These are phyloP conservation scores for Stratiomys singularior DNA, from an alignment of 2,888 invertebrate species.

Conservation along the genomic window DNA sequence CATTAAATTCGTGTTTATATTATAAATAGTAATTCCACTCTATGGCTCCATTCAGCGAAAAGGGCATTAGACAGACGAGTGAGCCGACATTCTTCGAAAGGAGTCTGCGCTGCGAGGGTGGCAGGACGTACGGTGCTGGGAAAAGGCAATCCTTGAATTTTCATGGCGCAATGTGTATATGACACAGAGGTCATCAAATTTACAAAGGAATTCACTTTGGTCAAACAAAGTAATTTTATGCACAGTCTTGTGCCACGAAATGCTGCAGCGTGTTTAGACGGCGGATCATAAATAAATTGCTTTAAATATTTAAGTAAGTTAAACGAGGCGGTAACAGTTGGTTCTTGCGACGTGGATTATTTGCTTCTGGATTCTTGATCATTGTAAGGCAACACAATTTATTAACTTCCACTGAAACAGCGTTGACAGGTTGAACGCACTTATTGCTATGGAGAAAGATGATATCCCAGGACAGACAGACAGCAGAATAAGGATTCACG, in stretches of 20 bases:
- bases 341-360: no score
- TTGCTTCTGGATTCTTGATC: no score
- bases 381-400: no score
- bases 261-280: no score
- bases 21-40: constrained; percentile 32
- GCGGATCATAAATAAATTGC: no score
- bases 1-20: constrained; percentile 51
- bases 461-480: no score
- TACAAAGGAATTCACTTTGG: constrained; percentile 20
- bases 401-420: no score
- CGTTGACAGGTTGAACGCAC: no score
- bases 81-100: neutral
- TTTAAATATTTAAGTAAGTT: no score
- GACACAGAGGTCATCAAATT: constrained; percentile 22
- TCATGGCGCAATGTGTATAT: constrained; percentile 21
- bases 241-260: neutral
- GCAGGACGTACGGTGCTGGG: neutral
- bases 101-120: neutral
- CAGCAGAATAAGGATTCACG: no score
- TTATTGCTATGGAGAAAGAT: no score
- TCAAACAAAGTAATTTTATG: constrained; percentile 16
- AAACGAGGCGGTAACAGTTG: no score
- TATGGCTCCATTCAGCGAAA: constrained; percentile 11
- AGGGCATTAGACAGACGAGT: neutral
- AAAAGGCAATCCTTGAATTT: constrained; percentile 6